Evolutionary conservation across 2,888 invertebrate species (phyloP).

Genomic region (Aleiodes leptofemur): DNA sequence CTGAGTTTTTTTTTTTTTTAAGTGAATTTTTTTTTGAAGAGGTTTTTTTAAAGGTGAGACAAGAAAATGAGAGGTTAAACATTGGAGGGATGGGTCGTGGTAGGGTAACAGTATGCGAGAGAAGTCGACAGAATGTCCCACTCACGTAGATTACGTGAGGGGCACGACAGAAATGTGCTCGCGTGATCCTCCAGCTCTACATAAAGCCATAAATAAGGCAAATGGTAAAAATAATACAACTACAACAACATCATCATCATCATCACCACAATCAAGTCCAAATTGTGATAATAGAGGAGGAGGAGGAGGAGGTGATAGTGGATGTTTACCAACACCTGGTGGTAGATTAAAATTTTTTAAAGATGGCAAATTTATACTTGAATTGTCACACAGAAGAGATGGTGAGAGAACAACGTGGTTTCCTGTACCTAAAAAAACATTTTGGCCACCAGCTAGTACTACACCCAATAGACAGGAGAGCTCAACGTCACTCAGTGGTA

Average conservation of each 20-base stretch:
- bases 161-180: constrained; percentile 74
- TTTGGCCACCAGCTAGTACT: constrained; percentile 88
- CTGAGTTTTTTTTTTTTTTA: too few species aligned
- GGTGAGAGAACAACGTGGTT: constrained; percentile 92
- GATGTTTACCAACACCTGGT: constrained; percentile 77
- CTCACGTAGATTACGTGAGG: constrained; percentile 74
- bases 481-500: constrained; percentile 89
- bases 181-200: constrained; percentile 72
- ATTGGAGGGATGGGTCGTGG: constrained; percentile 68
- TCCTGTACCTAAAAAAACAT: constrained; percentile 91
- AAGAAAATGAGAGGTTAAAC: constrained; percentile 71
- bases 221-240: constrained; percentile 68
- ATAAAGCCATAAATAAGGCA: constrained; percentile 71
- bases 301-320: constrained; percentile 64
- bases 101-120: constrained; percentile 73
- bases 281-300: constrained; percentile 68
- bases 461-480: constrained; percentile 84
- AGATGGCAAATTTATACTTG: constrained; percentile 94
- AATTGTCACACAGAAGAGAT: constrained; percentile 85
- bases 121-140: constrained; percentile 74
- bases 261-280: constrained; percentile 67
- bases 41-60: neutral
- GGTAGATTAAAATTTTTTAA: constrained; percentile 89
- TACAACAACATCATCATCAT: constrained; percentile 56
- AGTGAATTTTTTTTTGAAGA: neutral